A percentile compares a stretch with the other conserved stretches of the same genome.
phyloP scores from a whole-genome alignment of 2,888 invertebrate genomes.

The Conchocele bisecta region DNA sequence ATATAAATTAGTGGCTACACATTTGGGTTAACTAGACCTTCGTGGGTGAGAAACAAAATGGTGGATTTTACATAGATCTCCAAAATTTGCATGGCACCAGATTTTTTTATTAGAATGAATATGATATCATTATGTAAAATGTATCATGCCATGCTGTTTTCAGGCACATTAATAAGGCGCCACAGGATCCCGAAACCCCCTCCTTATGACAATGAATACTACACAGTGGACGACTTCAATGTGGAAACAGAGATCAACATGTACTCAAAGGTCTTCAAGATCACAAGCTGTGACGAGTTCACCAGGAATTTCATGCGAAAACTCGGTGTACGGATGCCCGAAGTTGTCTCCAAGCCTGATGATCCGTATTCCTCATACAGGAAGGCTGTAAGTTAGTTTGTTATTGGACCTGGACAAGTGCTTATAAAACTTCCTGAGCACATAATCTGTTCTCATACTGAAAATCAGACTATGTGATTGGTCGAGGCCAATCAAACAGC shows the following conservation, averaged over 20 bases:
- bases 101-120: not conserved
- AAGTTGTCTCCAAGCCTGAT: conserved; percentile 62
- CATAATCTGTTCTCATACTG: no score
- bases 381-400: conserved; percentile 76
- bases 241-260: conserved; percentile 90
- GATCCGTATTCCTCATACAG: conserved; percentile 80
- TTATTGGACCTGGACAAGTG: no score
- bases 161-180: conserved; percentile 91
- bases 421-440: no score
- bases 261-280: conserved; percentile 91
- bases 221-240: conserved; percentile 93
- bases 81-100: no score
- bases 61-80: no score
- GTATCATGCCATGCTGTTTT: conserved; percentile 25
- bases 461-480: no score
- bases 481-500: no score
- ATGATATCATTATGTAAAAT: not conserved
- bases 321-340: conserved; percentile 90
- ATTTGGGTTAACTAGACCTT: no score
- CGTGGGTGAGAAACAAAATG: no score
- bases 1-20: no score
- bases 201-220: conserved; percentile 89
- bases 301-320: conserved; percentile 92
- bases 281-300: conserved; percentile 93
- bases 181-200: conserved; percentile 90